Percentiles rank a stretch among this genome's conserved stretches.
Evolutionary conservation across 1,140 invertebrate genomes (phyloP).

Genomic region (Cylas formicarius): DNA sequence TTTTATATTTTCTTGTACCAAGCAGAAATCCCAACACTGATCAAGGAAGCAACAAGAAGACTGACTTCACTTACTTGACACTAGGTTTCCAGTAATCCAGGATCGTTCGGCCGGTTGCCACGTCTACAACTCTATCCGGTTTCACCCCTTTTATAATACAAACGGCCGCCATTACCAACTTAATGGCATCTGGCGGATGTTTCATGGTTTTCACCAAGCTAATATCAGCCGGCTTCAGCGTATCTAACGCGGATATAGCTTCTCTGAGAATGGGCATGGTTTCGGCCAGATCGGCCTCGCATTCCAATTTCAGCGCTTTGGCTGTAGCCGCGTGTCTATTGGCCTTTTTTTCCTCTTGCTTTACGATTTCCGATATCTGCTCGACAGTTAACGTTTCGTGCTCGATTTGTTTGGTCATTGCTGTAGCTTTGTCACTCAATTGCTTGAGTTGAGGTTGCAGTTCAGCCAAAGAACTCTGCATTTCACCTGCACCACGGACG

Average conservation of each 20-base stretch:
- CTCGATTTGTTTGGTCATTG: slow-evolving; percentile 82
- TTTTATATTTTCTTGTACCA: too few relatives aligned
- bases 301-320: slow-evolving; percentile 76
- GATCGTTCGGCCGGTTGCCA: slow-evolving; percentile 67
- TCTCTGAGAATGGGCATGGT: slow-evolving; percentile 84
- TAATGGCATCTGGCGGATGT: slow-evolving; percentile 88
- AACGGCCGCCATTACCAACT: slow-evolving; percentile 90
- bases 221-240: slow-evolving; percentile 89
- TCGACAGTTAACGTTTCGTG: slow-evolving; percentile 81
- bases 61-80: slow-evolving; percentile 48
- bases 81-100: slow-evolving; percentile 90
- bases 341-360: slow-evolving; percentile 84
- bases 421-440: slow-evolving; percentile 72
- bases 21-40: too few relatives aligned
- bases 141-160: slow-evolving; percentile 80
- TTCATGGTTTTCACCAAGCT: slow-evolving; percentile 96
- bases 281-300: slow-evolving; percentile 83
- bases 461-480: slow-evolving; percentile 76
- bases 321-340: slow-evolving; percentile 81
- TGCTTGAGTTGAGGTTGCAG: slow-evolving; percentile 78
- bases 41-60: too few relatives aligned
- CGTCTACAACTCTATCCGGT: slow-evolving; percentile 75
- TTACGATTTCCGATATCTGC: slow-evolving; percentile 73
- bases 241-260: slow-evolving; percentile 77
- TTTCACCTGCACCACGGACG: too few relatives aligned